Conservation (phyloP, 2,888 invertebrate genomes). For the Plagodis pulveraria region DNA sequence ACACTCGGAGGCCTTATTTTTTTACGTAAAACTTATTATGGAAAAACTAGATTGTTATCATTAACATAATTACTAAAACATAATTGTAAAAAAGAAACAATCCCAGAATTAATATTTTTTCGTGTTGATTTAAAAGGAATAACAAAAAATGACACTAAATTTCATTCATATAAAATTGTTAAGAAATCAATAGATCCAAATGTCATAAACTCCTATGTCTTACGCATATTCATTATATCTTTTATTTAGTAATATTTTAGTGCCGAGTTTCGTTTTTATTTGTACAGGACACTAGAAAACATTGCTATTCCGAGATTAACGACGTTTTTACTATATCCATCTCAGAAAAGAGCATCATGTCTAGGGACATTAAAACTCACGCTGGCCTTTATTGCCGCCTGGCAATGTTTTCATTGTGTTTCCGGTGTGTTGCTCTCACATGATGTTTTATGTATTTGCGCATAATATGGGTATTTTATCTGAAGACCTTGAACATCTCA, state of each 20-base stretch:
- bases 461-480: background rate
- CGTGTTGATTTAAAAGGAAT: too few species aligned
- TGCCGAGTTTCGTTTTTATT: slow-evolving; percentile 38
- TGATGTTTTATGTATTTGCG: slow-evolving; percentile 31
- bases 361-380: slow-evolving; percentile 72
- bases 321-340: slow-evolving; percentile 66
- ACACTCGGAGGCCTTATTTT: too few species aligned
- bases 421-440: slow-evolving; percentile 65
- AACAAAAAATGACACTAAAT: too few species aligned
- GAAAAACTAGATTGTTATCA: too few species aligned
- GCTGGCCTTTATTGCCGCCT: slow-evolving; percentile 57
- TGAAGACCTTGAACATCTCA: background rate
- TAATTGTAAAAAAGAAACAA: too few species aligned
- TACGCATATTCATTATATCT: background rate
- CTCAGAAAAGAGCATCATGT: slow-evolving; percentile 64
- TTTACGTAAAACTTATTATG: too few species aligned
- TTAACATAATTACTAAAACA: too few species aligned
- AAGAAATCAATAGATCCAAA: too few species aligned
- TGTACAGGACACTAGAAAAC: slow-evolving; percentile 54
- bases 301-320: slow-evolving; percentile 75
- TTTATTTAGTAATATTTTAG: slow-evolving; percentile 11
- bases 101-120: too few species aligned
- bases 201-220: too few species aligned
- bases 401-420: slow-evolving; percentile 72
- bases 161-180: too few species aligned